Percentiles rank a stretch among this genome's conserved stretches.
Conservation (phyloP, 2,888 invertebrate genomes). For the Cephus pulcher region DNA sequence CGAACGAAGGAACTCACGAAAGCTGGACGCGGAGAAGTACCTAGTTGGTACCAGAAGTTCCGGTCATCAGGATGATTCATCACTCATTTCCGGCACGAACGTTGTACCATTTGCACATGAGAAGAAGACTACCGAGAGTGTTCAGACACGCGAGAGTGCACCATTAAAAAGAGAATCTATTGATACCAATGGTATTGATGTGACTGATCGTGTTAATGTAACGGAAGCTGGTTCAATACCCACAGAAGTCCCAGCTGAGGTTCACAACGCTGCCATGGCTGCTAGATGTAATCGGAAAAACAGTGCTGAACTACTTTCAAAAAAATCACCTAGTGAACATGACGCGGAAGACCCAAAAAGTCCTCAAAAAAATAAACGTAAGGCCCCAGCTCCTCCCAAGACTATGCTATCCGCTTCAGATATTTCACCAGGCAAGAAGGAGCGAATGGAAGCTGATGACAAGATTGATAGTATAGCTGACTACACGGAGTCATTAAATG, state of each 20-base stretch:
- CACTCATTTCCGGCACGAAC: not conserved
- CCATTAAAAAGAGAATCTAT: slow-evolving; percentile 25
- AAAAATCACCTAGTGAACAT: slow-evolving; percentile 29
- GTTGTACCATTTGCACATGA: slow-evolving; percentile 9
- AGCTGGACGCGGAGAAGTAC: slow-evolving; percentile 44
- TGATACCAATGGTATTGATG: slow-evolving; percentile 36
- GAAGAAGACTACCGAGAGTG: slow-evolving; percentile 29
- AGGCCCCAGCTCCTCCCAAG: slow-evolving; percentile 79
- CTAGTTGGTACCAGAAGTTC: slow-evolving; percentile 11
- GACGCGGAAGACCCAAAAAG: slow-evolving; percentile 68
- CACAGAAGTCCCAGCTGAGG: slow-evolving; percentile 78
- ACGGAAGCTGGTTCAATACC: slow-evolving; percentile 71
- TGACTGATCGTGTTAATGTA: slow-evolving; percentile 38
- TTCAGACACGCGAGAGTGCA: slow-evolving; percentile 45
- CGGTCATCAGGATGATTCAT: not conserved
- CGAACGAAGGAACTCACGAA: slow-evolving; percentile 60
- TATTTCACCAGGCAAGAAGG: not conserved
- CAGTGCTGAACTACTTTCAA: slow-evolving; percentile 34
- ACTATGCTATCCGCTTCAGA: slow-evolving; percentile 4
- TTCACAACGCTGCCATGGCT: slow-evolving; percentile 79
- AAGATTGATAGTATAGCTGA: slow-evolving; percentile 50
- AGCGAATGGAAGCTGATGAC: slow-evolving; percentile 32
- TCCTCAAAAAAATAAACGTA: slow-evolving; percentile 72
- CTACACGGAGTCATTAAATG: slow-evolving; percentile 48
- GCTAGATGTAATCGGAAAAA: slow-evolving; percentile 77